Evolutionary conservation across 2,113 vertebrate species (phyloP).

Genomic region (Rhombomys opimus): DNA sequence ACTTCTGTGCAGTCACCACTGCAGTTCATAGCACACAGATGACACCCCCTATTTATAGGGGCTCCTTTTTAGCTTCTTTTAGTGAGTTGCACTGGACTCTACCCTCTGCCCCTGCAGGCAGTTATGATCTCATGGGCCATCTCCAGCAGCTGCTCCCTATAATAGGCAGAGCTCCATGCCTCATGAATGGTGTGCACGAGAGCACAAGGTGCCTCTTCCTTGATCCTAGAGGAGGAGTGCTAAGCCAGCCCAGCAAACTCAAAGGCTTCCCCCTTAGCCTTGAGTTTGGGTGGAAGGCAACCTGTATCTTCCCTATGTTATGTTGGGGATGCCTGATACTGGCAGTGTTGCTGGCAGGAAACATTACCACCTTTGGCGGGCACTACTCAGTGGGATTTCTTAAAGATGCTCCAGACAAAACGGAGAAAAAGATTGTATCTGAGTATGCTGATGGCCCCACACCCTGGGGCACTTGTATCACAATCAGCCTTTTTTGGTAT

Average conservation of each 20-base stretch:
- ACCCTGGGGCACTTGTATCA: not conserved
- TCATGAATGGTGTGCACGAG: too few relatives aligned
- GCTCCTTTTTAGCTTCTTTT: not conserved
- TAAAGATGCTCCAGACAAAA: not conserved
- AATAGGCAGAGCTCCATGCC: rapidly evolving
- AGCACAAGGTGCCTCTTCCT: rapidly evolving
- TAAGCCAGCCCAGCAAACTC: not conserved
- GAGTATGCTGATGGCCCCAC: not conserved
- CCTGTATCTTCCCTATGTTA: not conserved
- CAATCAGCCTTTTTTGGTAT: not conserved
- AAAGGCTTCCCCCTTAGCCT: not conserved
- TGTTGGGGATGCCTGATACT: not conserved
- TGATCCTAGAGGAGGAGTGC: rapidly evolving
- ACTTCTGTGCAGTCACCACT: not conserved
- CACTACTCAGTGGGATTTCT: not conserved
- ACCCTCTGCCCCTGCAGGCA: not conserved
- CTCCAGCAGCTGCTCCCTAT: not conserved
- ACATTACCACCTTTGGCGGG: not conserved
- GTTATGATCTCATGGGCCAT: rapidly evolving
- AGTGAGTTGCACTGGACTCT: rapidly evolving
- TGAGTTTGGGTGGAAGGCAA: not conserved
- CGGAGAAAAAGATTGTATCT: not conserved
- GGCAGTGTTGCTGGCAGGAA: not conserved
- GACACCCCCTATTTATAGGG: not conserved
- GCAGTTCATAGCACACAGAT: not conserved